These are phyloP conservation scores for Acanthoscelides obtectus DNA, from an alignment of 2,888 invertebrate genomes.

Conservation along the genomic window DNA sequence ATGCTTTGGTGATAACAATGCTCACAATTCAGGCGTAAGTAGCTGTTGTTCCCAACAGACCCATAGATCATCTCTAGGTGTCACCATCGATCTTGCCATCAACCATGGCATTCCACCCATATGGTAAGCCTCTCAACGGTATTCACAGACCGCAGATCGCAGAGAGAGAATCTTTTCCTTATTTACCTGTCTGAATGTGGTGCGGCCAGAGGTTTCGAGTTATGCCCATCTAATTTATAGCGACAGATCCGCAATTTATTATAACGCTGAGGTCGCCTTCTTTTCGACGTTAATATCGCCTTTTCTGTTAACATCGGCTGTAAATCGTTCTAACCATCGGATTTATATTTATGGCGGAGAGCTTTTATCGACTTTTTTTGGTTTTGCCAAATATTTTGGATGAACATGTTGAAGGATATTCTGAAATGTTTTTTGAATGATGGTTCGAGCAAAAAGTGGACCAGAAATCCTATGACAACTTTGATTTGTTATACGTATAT, in stretches of 20 bases:
- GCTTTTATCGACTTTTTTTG: not conserved
- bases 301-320: constrained; percentile 13
- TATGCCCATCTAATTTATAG: constrained; percentile 25
- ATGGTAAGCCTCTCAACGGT: not conserved
- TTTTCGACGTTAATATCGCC: constrained; percentile 16
- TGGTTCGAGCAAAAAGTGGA: no score
- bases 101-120: not conserved
- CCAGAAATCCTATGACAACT: no score
- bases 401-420: not conserved
- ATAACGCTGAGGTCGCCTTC: constrained; percentile 17
- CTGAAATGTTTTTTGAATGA: not conserved
- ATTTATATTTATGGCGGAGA: not conserved
- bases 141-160: constrained; percentile 9
- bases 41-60: not conserved
- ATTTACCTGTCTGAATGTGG: constrained; percentile 24
- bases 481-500: no score
- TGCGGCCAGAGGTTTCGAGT: constrained; percentile 21
- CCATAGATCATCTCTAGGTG: not conserved
- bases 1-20: no score
- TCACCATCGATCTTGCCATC: not conserved
- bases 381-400: not conserved
- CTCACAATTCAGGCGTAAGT: no score
- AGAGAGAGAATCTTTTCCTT: constrained; percentile 23
- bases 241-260: constrained; percentile 21
- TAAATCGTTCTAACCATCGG: constrained; percentile 4